phyloP scores from a whole-genome alignment of 2,113 vertebrate genomes.

The Aspidoscelis tigris region DNA sequence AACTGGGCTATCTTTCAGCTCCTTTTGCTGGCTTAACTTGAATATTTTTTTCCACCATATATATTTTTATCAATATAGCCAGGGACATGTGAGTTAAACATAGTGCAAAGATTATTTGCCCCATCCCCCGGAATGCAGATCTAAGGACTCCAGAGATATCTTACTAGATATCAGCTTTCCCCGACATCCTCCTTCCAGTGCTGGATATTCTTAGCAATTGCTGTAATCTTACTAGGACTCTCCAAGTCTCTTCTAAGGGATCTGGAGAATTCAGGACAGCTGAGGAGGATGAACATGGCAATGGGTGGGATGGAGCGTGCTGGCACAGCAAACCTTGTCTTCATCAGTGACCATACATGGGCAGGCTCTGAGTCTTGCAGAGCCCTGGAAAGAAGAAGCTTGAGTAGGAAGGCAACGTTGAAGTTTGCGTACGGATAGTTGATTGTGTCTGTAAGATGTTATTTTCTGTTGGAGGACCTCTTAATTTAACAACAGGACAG shows the following conservation, averaged over 20 bases:
- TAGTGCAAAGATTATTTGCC: conserved; percentile 30
- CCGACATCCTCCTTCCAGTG: conserved; percentile 50
- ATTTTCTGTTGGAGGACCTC: neutral
- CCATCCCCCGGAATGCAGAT: conserved; percentile 40
- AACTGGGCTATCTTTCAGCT: conserved; percentile 15
- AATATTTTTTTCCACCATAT: conserved; percentile 26
- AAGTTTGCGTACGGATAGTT: conserved; percentile 19
- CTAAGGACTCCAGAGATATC: conserved; percentile 33
- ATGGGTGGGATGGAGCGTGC: conserved; percentile 40
- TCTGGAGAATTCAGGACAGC: conserved; percentile 70
- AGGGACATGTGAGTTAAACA: conserved; percentile 11
- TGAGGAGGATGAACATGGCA: conserved; percentile 50
- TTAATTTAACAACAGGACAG: neutral
- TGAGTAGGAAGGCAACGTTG: conserved; percentile 17
- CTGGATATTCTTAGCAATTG: conserved; percentile 65
- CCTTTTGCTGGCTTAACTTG: conserved; percentile 43
- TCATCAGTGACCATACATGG: conserved; percentile 63
- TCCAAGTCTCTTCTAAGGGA: conserved; percentile 53
- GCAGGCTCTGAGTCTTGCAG: conserved; percentile 15
- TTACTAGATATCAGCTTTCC: conserved; percentile 60
- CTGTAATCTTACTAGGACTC: conserved; percentile 51
- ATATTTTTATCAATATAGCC: conserved; percentile 19
- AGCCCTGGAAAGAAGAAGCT: neutral
- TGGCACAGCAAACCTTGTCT: conserved; percentile 26
- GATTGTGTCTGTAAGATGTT: neutral